Evolutionary conservation across 2,888 invertebrate species (phyloP), one percentile per base, ranked within the genome.

Genomic region (Andrena dorsata): DNA sequence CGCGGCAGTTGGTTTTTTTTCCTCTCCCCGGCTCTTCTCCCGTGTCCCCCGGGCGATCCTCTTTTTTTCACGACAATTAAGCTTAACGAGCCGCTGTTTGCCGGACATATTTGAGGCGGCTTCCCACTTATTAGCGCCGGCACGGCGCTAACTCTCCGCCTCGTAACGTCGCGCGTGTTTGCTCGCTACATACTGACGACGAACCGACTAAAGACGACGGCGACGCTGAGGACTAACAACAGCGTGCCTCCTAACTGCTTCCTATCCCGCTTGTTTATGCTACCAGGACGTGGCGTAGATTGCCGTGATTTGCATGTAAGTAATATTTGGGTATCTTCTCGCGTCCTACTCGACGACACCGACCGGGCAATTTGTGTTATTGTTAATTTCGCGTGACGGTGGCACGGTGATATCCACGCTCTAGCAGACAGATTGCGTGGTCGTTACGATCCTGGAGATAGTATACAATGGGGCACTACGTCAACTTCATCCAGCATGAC

Each of bases 71-170:
- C 86, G 88, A 90, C 90, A 90, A 91, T 91, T 90, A 90, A 90
- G 85, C 88, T 90, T 90, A 91, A 91, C 90, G 87, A 90, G 88
- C 86, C 86, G 84, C 85, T 90, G 90, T 90, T 90, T 91, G 89
- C 90, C 86, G 85, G 86, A 91, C 87, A 85, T 88, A 91, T 90
- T 90, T 88, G 87, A 89, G 84, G 86, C 90, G 87, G 90, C 89
- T 91, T 89, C 90, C 89, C 87, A 90, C 89, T 91, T 91, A 90
- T 91, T 91, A 91, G 88, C 90, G 88, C 90, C 88, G 79, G 69
- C 76, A 71, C 84, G 90, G 89, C 88, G 90, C 85, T 90, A 90
- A 90, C 89, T 86, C 84, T 80, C 75, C 82, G 74, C 83, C 83
- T 82, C 86, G 88, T 77, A 88, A 87, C 86, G 76, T 80, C 86